Evolutionary conservation across 2,797 vertebrate species (phyloP).

Genomic region (Varecia variegata): DNA sequence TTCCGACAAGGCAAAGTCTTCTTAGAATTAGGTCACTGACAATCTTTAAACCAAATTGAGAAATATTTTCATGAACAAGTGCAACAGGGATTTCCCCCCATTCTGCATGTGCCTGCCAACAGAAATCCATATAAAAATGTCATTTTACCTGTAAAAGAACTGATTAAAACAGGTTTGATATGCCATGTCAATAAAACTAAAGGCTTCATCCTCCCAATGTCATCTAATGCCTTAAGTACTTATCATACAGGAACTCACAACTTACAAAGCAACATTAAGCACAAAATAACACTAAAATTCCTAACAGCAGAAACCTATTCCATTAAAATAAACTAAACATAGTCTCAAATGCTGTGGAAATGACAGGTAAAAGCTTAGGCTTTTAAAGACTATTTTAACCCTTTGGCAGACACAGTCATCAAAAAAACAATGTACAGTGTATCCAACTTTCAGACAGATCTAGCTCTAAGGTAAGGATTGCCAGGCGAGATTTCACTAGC

Average conservation of each 20-base stretch:
- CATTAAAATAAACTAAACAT: neutral
- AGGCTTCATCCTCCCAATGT: neutral
- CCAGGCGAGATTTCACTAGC: neutral
- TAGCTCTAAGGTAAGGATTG: neutral
- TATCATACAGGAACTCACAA: neutral
- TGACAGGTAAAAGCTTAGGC: neutral
- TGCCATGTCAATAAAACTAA: neutral
- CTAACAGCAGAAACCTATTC: neutral
- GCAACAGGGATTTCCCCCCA: neutral
- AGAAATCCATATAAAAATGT: neutral
- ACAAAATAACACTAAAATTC: neutral
- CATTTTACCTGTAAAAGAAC: neutral
- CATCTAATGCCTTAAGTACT: neutral
- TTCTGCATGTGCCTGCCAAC: neutral
- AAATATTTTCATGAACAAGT: neutral
- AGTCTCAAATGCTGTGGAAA: neutral
- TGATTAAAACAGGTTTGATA: neutral
- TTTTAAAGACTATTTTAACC: neutral
- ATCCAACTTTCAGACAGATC: neutral
- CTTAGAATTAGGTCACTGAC: neutral
- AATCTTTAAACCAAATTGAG: conserved; percentile 18
- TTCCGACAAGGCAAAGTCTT: neutral
- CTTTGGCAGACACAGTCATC: neutral
- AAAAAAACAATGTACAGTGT: neutral
- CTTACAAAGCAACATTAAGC: neutral